Evolutionary conservation across 35 echinoderm and acorn worm genomes (phyloP).

Genomic region (Chiridota heheva): DNA sequence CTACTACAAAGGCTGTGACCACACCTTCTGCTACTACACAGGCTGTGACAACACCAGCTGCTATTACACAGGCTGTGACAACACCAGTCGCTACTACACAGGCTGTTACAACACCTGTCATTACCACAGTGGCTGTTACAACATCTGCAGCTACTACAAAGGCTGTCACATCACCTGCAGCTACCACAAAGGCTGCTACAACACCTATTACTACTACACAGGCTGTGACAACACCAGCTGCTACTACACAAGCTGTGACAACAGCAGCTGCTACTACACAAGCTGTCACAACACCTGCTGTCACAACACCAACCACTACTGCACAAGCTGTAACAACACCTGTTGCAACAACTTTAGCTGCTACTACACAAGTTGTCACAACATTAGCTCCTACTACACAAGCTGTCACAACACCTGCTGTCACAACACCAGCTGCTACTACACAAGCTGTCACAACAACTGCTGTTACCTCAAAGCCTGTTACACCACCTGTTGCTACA

Average conservation of each 20-base stretch:
- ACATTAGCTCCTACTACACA: neutral
- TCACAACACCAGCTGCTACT: neutral
- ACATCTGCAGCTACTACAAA: neutral
- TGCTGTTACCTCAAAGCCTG: neutral
- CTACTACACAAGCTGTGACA: slow-evolving; percentile 14
- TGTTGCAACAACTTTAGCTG: neutral
- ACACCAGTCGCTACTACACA: slow-evolving; percentile 8
- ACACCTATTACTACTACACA: neutral
- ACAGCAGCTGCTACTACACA: neutral
- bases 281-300: neutral
- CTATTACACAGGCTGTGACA: slow-evolving; percentile 18
- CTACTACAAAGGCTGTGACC: slow-evolving; percentile 23
- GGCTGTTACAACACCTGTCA: slow-evolving; percentile 9
- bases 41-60: slow-evolving; percentile 7
- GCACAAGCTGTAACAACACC: neutral
- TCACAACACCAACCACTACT: slow-evolving; percentile 1
- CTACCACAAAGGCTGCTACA: slow-evolving; percentile 18
- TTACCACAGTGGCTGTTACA: neutral
- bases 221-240: slow-evolving; percentile 3
- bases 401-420: neutral
- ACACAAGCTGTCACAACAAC: neutral
- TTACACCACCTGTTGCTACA: neutral
- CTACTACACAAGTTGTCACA: neutral
- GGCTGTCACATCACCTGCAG: neutral
- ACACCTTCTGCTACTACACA: slow-evolving; percentile 45